These are phyloP conservation scores for Panurus biarmicus DNA, from an alignment of 2,113 vertebrate genomes.

Conservation along the genomic window DNA sequence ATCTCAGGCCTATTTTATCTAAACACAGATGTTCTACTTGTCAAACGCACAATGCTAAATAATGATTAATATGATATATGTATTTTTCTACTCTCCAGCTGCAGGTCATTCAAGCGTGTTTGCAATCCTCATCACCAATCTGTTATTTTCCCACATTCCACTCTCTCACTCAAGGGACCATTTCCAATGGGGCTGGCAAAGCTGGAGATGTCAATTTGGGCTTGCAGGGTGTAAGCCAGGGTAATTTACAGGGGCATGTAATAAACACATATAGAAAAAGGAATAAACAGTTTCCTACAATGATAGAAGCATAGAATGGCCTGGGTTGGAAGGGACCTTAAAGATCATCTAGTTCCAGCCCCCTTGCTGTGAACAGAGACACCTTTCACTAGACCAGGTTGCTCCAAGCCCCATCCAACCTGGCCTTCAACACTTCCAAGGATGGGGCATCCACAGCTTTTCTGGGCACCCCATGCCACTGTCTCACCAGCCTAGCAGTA, in stretches of 20 bases:
- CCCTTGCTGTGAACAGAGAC: background rate
- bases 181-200: background rate
- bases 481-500: background rate
- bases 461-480: background rate
- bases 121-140: background rate
- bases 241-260: background rate
- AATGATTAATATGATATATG: background rate
- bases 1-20: background rate
- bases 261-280: background rate
- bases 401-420: background rate
- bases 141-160: background rate
- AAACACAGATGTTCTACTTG: background rate
- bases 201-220: background rate
- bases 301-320: background rate
- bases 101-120: background rate
- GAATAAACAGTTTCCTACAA: background rate
- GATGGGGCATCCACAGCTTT: background rate
- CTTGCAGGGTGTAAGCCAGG: background rate
- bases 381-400: background rate
- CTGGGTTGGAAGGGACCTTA: background rate
- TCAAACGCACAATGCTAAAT: background rate
- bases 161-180: background rate
- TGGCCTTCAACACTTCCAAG: background rate
- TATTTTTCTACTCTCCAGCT: background rate
- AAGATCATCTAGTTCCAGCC: background rate